Percentiles rank a stretch among this genome's conserved stretches.
phyloP scores from a whole-genome alignment of 2,888 invertebrate genomes.

The Callimorpha dominula region DNA sequence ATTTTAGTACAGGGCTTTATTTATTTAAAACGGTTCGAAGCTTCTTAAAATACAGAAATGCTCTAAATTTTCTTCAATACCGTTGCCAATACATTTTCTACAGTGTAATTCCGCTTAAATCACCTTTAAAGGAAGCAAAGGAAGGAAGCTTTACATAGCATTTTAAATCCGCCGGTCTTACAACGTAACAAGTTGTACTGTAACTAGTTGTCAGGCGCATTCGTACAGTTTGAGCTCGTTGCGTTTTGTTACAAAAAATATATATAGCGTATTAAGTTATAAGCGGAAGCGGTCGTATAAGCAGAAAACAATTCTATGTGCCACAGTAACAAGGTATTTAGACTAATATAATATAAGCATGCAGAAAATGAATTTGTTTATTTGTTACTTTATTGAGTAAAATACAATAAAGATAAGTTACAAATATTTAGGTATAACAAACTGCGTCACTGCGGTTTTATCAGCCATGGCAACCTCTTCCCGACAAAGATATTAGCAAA shows the following conservation, averaged over 20 bases:
- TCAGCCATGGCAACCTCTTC: no score
- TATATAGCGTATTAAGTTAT: conserved; percentile 6
- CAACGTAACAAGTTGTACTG: conserved; percentile 20
- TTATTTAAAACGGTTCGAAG: not conserved
- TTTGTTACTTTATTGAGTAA: no score
- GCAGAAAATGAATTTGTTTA: no score
- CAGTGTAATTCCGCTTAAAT: conserved; percentile 8
- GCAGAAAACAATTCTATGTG: not conserved
- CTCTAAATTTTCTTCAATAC: conserved; percentile 1
- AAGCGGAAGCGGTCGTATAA: not conserved
- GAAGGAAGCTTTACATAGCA: conserved; percentile 12
- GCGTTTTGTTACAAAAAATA: conserved; percentile 35
- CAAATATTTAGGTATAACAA: no score
- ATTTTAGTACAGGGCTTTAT: not conserved
- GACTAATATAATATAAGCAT: not conserved
- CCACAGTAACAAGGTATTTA: not conserved
- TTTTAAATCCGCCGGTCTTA: conserved; percentile 9
- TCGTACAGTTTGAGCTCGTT: conserved; percentile 25
- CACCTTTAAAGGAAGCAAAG: conserved; percentile 7
- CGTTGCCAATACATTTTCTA: conserved; percentile 4
- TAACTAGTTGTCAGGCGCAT: conserved; percentile 39
- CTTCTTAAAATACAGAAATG: not conserved
- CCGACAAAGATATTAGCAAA: no score
- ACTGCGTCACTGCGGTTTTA: no score
- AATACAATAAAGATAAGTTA: no score